Base-by-base conservation (phyloP, 2,113 vertebrate genomes). In the Cynocephalus volans region DNA sequence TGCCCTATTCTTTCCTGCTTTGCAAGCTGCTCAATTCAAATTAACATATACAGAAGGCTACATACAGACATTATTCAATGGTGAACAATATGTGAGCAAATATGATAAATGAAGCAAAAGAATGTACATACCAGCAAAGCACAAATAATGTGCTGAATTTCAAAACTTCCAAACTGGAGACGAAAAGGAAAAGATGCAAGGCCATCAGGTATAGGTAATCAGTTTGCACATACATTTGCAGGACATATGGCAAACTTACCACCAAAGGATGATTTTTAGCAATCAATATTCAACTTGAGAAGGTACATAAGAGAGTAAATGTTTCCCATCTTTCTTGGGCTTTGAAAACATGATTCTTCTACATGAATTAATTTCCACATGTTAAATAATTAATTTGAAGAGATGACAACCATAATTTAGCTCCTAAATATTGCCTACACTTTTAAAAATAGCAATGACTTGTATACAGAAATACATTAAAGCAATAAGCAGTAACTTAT, bases 321-420 rank as follows among this genome's bases (percentile, higher is more conserved):
- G 80, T 92, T 96, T 75, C 64, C 41, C 41, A 95, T 93, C 28
- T 36, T 95, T 76, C 50, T 60, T 88, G 56, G 50, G 60, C 75
- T 96, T 93, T 96, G 83, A 97, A 94, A 96, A 95, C n/a, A 95
- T 88, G 75, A 96, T 85, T 96, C 48, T 90, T 96, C 31, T 85
- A 45, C 72, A 88, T 90, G 58, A 95, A 97, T 96, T 97, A 96
- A 97, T 90, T 96, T 94, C 76, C 79, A 86, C 73, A 95, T 86
- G 60, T 88, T 97, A 97, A 98, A 97, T 98, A 97, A 98, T 96
- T 97, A 93, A 96, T 96, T 95, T 91, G 92, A 98, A 96, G 80
- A 88, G 69, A 96, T 82, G 84, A 92, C 84, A 97, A 79, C 70
- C 69, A 31, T 95, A 95, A 97, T 96, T 98, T 96, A 98, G 23